Evolutionary conservation across 1,140 invertebrate species (phyloP), one percentile per base, ranked within the genome.

Genomic region (Heliconius hewitsoni): DNA sequence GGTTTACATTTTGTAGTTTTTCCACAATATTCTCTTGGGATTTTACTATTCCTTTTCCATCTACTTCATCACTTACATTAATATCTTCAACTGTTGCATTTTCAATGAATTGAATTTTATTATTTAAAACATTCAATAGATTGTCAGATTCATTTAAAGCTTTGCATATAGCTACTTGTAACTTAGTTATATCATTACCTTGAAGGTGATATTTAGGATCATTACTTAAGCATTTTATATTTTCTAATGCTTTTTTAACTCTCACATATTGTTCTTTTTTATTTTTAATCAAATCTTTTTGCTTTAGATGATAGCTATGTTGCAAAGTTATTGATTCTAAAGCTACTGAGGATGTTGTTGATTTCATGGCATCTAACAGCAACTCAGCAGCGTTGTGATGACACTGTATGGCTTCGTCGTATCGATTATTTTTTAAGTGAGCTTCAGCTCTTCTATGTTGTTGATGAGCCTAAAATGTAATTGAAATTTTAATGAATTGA

Each of bases 121-220:
- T 74, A 78, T 88, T 86, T 57, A 96, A 86, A n/a, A 92, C 81
- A 19, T 93, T 89, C 34, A 96, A 84, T n/a, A 96, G 89, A 79
- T 95, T 95, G 83, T 96, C 96, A 27, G 96, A 95, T 85, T 96
- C 96, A 83, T 96, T 95, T 79, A 96, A 96, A 37, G 95, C 95
- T 89, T 92, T 95, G 82, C 95, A 96, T 87, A 96, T 96, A 30
- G 94, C 95, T 72, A 95, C 86, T 82, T 95, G 94, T 57, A 96
- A 74, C 89, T 94, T 85, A 83, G 93, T 80, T 85, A 90, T 81
- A 90, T 96, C 75, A 95, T 93, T 86, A 77, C 83, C 60, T 77
- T 88, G 83, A 66, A 87, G 23, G 89, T 89, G 87, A 76, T 83
- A 77, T 81, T 88, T 77, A 37, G 89, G 83, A 74, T 95, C 91